Conservation (phyloP, 2,113 vertebrate species). For the Rhinolophus sinicus region DNA sequence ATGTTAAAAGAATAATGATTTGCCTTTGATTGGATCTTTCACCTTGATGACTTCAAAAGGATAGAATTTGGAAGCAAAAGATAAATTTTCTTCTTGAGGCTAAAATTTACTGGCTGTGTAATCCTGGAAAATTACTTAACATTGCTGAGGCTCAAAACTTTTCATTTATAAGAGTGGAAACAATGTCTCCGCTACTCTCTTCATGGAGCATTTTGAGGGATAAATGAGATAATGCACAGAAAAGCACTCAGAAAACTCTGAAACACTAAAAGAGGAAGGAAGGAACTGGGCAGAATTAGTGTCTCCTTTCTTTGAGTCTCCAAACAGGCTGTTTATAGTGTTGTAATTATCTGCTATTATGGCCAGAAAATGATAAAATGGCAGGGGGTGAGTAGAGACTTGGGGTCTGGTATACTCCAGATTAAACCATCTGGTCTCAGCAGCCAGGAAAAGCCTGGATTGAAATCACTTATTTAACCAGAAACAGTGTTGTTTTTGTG, state of each 20-base stretch:
- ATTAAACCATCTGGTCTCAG: not conserved
- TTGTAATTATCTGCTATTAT: not conserved
- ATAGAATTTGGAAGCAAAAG: slow-evolving; percentile 17
- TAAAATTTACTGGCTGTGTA: not conserved
- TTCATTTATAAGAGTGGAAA: not conserved
- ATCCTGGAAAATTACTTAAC: not conserved
- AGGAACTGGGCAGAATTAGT: not conserved
- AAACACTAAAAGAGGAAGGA: not conserved
- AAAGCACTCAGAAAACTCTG: not conserved
- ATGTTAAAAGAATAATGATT: not conserved
- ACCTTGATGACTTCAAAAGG: not conserved
- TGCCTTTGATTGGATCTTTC: not conserved
- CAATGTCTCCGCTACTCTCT: not conserved
- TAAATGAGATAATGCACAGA: not conserved
- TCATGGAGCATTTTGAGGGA: not conserved
- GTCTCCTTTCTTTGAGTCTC: not conserved
- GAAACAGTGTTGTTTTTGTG: not conserved
- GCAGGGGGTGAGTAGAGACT: not conserved
- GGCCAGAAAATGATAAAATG: not conserved
- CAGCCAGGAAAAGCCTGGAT: not conserved
- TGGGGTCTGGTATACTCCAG: not conserved
- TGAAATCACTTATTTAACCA: not conserved
- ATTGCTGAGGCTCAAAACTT: slow-evolving; percentile 5
- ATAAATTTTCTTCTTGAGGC: not conserved
- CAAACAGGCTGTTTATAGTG: too few species aligned